Percentiles rank a stretch among this genome's conserved stretches.
phyloP scores from a whole-genome alignment of 2,113 vertebrate genomes.

The Proteles cristata region DNA sequence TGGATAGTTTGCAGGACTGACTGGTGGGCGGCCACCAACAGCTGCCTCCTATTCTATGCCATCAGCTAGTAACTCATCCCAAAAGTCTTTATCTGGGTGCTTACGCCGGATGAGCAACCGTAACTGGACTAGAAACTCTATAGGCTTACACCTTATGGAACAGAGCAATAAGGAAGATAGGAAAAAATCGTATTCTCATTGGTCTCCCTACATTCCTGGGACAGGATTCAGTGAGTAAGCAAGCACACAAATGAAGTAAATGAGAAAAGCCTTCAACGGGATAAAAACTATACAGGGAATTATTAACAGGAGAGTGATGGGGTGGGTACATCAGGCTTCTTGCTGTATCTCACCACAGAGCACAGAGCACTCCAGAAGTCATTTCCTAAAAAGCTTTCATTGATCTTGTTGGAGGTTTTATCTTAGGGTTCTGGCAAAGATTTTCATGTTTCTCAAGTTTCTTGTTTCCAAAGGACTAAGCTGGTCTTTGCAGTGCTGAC shows the following conservation, averaged over 20 bases:
- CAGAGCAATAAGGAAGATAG: neutral
- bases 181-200: neutral
- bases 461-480: slow-evolving; percentile 21
- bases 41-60: neutral
- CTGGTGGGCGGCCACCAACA: too few relatives aligned
- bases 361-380: neutral
- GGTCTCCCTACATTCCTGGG: neutral
- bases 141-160: neutral
- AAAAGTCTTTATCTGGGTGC: neutral
- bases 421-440: slow-evolving; percentile 6
- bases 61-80: neutral
- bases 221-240: neutral
- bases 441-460: neutral
- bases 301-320: neutral
- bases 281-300: neutral
- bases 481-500: neutral
- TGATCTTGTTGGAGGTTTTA: neutral
- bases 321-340: neutral
- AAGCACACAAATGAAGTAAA: neutral
- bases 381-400: neutral
- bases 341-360: neutral
- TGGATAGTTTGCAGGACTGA: neutral
- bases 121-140: neutral
- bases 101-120: neutral
- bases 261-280: neutral